These are phyloP conservation scores for Listrodromus nycthemerus DNA, from an alignment of 2,888 invertebrate species.

Conservation along the genomic window DNA sequence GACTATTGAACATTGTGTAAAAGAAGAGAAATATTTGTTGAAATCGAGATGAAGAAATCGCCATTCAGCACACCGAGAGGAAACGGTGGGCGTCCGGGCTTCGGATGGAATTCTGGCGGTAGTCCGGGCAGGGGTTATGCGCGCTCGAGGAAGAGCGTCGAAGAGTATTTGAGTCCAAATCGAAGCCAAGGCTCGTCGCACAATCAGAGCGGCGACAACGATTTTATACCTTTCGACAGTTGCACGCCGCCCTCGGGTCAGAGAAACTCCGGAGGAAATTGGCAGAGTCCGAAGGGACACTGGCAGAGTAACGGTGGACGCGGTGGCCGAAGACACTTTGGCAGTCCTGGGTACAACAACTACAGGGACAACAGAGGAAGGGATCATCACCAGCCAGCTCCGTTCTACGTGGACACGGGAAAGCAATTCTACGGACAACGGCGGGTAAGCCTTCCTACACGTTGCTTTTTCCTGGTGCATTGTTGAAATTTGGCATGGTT, in stretches of 20 bases:
- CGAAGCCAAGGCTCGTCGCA: slow-evolving; percentile 39
- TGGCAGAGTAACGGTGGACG: slow-evolving; percentile 24
- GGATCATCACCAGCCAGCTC: slow-evolving; percentile 32
- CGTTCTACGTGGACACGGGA: slow-evolving; percentile 38
- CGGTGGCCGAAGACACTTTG: slow-evolving; percentile 59
- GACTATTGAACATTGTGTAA: background rate
- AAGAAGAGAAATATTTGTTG: slow-evolving; percentile 16
- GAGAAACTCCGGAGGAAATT: slow-evolving; percentile 59
- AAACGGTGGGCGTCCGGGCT: slow-evolving; percentile 60
- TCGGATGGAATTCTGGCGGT: slow-evolving; percentile 68
- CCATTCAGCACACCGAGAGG: slow-evolving; percentile 76
- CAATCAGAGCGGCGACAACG: slow-evolving; percentile 52
- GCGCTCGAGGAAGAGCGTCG: slow-evolving; percentile 55
- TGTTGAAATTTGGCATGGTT: background rate
- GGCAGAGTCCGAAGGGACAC: slow-evolving; percentile 44
- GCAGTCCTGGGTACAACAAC: slow-evolving; percentile 70
- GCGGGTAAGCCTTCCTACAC: slow-evolving; percentile 64
- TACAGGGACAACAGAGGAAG: slow-evolving; percentile 59
- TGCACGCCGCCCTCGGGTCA: slow-evolving; percentile 69
- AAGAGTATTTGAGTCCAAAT: slow-evolving; percentile 64
- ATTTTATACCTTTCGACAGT: slow-evolving; percentile 76
- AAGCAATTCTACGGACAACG: slow-evolving; percentile 38
- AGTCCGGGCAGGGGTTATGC: slow-evolving; percentile 70
- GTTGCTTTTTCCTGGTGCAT: background rate
- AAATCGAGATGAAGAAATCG: slow-evolving; percentile 75